phyloP scores from a whole-genome alignment of 2,113 vertebrate species.

The Anhinga rufa region DNA sequence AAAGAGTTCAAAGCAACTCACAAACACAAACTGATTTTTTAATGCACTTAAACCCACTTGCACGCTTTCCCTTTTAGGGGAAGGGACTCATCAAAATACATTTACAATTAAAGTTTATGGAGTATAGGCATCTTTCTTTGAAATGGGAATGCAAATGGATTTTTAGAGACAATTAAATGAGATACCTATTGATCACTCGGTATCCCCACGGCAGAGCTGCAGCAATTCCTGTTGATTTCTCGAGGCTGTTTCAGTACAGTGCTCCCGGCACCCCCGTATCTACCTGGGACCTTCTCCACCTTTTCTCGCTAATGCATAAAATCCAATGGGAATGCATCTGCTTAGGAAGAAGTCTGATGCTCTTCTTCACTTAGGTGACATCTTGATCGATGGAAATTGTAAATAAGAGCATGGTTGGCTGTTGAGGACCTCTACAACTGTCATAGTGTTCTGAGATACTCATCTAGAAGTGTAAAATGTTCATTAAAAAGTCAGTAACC shows the following conservation, averaged over 20 bases:
- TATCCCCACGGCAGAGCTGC: neutral
- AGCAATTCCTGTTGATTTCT: neutral
- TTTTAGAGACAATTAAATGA: neutral
- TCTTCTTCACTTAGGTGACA: neutral
- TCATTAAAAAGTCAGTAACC: neutral
- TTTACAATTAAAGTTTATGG: neutral
- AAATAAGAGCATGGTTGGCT: neutral
- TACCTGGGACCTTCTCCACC: neutral
- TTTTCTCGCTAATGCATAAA: neutral
- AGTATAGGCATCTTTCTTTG: neutral
- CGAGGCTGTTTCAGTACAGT: neutral
- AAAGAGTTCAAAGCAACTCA: neutral
- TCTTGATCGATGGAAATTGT: neutral
- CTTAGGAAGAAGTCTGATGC: neutral
- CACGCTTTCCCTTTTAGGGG: neutral
- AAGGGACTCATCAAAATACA: neutral
- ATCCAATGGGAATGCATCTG: neutral
- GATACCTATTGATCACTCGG: neutral
- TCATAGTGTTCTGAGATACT: neutral
- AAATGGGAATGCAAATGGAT: neutral
- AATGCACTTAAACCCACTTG: neutral
- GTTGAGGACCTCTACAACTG: neutral
- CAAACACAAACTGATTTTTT: neutral
- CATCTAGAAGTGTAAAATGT: neutral
- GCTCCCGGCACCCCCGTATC: fast-evolving